These are phyloP conservation scores for Scatophagus argus DNA, from an alignment of 2,113 vertebrate genomes.

Conservation along the genomic window DNA sequence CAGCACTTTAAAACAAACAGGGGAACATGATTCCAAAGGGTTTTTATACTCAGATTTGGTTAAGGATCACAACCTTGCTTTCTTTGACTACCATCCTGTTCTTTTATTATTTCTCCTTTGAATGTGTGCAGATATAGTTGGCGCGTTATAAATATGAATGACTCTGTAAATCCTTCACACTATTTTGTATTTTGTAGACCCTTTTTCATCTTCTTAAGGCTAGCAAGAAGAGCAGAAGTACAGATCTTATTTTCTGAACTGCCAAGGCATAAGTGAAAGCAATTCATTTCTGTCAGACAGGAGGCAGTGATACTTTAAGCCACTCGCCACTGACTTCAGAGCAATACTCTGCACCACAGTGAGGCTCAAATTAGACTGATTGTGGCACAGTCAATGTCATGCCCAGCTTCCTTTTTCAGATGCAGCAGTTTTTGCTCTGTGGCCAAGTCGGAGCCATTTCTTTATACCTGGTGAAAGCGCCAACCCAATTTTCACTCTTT, in stretches of 20 bases:
- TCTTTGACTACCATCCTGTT: slow-evolving; percentile 21
- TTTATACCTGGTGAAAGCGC: slow-evolving; percentile 29
- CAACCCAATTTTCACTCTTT: slow-evolving; percentile 17
- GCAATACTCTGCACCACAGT: slow-evolving; percentile 22
- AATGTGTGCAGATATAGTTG: slow-evolving; percentile 1
- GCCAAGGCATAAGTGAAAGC: slow-evolving; percentile 39
- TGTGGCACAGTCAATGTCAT: slow-evolving; percentile 57
- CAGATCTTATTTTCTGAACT: slow-evolving; percentile 29
- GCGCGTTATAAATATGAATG: slow-evolving; percentile 36
- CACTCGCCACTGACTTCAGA: slow-evolving; percentile 7
- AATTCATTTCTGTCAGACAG: slow-evolving; percentile 46
- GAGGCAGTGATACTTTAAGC: slow-evolving; percentile 38
- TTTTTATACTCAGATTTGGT: slow-evolving; percentile 37
- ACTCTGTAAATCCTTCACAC: slow-evolving; percentile 7
- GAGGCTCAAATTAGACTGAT: slow-evolving; percentile 45
- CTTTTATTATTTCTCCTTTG: slow-evolving; percentile 10
- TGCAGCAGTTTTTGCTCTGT: slow-evolving; percentile 39
- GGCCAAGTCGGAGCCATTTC: slow-evolving; percentile 14
- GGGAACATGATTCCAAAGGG: slow-evolving; percentile 56
- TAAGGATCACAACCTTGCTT: slow-evolving; percentile 29
- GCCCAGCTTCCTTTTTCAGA: slow-evolving; percentile 50
- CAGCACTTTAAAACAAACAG: slow-evolving; percentile 58
- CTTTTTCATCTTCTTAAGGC: slow-evolving; percentile 1
- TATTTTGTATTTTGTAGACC: not conserved
- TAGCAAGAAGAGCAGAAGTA: not conserved